Conservation (phyloP, 1,140 invertebrate species). For the Aphaenogaster ashmeadi region DNA sequence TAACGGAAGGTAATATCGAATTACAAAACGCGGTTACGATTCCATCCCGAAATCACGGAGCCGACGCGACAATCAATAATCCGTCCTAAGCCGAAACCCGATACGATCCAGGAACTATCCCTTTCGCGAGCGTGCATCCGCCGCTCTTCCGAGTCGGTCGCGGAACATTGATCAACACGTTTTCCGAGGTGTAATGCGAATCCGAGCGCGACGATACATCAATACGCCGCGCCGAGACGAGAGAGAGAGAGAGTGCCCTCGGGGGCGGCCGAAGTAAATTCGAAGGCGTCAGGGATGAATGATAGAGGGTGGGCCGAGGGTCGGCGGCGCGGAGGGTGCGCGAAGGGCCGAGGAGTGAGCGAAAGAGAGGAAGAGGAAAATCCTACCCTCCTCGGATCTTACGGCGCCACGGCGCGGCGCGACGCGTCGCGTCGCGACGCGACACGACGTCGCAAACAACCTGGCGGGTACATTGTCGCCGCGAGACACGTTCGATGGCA, state of each 20-base stretch:
- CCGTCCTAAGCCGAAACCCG: slow-evolving; percentile 3
- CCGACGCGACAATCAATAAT: slow-evolving; percentile 29
- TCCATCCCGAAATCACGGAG: background rate
- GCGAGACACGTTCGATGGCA: slow-evolving; percentile 50
- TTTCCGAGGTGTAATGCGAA: slow-evolving; percentile 64
- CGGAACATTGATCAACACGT: slow-evolving; percentile 58
- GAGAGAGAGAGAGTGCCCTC: slow-evolving; percentile 22
- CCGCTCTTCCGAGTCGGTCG: slow-evolving; percentile 16
- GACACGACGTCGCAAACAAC: slow-evolving; percentile 66
- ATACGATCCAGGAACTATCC: slow-evolving; percentile 23
- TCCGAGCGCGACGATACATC: slow-evolving; percentile 67
- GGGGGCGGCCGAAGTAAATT: slow-evolving; percentile 73
- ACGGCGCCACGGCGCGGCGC: slow-evolving; percentile 67
- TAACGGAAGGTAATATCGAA: slow-evolving; percentile 7
- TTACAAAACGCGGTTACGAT: background rate
- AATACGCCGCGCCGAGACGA: slow-evolving; percentile 39
- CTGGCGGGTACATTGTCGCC: slow-evolving; percentile 61
- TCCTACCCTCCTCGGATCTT: slow-evolving; percentile 69
- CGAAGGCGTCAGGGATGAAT: slow-evolving; percentile 80
- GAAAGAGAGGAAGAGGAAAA: slow-evolving; percentile 54
- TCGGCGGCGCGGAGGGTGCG: background rate
- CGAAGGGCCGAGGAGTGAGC: slow-evolving; percentile 72
- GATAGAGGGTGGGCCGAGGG: slow-evolving; percentile 58
- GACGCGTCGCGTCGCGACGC: slow-evolving; percentile 50
- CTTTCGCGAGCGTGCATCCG: slow-evolving; percentile 10